Percentiles rank a stretch among this genome's conserved stretches.
Conservation (phyloP, 2,113 vertebrate genomes). For the Eublepharis macularius region DNA sequence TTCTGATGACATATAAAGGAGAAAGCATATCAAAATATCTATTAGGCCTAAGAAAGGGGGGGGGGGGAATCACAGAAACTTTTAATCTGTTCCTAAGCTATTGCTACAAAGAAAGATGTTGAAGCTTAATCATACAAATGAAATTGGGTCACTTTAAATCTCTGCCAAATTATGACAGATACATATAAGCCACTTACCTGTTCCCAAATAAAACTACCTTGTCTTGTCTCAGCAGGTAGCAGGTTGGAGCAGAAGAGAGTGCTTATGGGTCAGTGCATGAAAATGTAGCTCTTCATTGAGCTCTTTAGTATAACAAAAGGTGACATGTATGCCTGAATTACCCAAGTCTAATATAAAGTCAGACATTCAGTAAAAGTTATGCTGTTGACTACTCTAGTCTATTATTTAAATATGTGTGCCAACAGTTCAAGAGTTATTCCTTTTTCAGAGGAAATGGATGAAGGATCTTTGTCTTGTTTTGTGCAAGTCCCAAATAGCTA, state of each 20-base stretch:
- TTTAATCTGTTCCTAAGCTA: neutral
- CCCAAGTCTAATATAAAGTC: slow-evolving; percentile 1
- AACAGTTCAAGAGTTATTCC: neutral
- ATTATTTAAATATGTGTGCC: slow-evolving; percentile 13
- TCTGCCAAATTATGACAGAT: slow-evolving; percentile 36
- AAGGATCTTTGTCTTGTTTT: slow-evolving; percentile 20
- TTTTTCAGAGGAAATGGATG: slow-evolving; percentile 15
- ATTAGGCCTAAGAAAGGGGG: neutral
- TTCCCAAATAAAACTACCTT: slow-evolving; percentile 7
- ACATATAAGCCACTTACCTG: neutral
- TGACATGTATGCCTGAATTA: neutral
- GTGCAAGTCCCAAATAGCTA: neutral
- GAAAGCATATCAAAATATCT: neutral
- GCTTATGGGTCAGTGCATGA: slow-evolving; percentile 32
- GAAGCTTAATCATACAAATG: slow-evolving; percentile 3
- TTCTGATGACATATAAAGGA: neutral
- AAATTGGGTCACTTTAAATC: slow-evolving; percentile 19
- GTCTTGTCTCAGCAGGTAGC: slow-evolving; percentile 40
- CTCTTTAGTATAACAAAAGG: slow-evolving; percentile 22
- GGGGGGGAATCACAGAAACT: slow-evolving; percentile 10
- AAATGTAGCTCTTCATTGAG: slow-evolving; percentile 34
- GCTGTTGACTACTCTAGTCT: neutral
- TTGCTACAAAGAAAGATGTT: neutral
- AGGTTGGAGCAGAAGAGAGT: slow-evolving; percentile 31
- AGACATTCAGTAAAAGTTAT: slow-evolving; percentile 11